These are phyloP conservation scores for Bombus affinis DNA, from an alignment of 1,140 invertebrate genomes.

Conservation along the genomic window DNA sequence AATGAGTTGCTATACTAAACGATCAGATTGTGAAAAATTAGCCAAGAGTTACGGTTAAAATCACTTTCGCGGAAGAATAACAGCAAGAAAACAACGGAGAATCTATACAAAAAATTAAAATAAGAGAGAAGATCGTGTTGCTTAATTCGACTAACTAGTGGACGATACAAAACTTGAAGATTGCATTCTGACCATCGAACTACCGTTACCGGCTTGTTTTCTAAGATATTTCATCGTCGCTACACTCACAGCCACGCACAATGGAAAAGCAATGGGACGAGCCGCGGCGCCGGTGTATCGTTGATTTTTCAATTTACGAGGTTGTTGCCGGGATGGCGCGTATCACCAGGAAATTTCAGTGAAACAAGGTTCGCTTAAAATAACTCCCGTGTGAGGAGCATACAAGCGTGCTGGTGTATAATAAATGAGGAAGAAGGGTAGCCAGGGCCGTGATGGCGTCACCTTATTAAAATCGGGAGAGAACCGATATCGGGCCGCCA, in stretches of 20 bases:
- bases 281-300: neutral
- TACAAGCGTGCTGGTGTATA: slow-evolving; percentile 44
- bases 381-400: slow-evolving; percentile 39
- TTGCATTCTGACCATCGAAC: neutral
- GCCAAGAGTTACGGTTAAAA: neutral
- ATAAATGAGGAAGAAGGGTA: slow-evolving; percentile 56
- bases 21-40: neutral
- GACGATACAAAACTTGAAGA: neutral
- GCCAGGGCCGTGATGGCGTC: slow-evolving; percentile 34
- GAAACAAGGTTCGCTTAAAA: slow-evolving; percentile 46
- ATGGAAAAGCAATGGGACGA: neutral
- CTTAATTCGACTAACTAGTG: neutral
- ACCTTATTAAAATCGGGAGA: slow-evolving; percentile 64
- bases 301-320: slow-evolving; percentile 48
- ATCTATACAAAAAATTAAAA: neutral
- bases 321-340: neutral
- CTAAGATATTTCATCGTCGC: neutral
- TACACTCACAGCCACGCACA: neutral
- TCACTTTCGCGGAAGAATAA: no score
- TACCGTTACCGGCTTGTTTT: neutral
- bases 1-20: neutral
- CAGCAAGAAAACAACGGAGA: neutral
- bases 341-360: slow-evolving; percentile 33
- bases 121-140: neutral
- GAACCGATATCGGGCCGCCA: slow-evolving; percentile 43